phyloP scores from a whole-genome alignment of 2,797 vertebrate species.

The Holocentrus rufus region DNA sequence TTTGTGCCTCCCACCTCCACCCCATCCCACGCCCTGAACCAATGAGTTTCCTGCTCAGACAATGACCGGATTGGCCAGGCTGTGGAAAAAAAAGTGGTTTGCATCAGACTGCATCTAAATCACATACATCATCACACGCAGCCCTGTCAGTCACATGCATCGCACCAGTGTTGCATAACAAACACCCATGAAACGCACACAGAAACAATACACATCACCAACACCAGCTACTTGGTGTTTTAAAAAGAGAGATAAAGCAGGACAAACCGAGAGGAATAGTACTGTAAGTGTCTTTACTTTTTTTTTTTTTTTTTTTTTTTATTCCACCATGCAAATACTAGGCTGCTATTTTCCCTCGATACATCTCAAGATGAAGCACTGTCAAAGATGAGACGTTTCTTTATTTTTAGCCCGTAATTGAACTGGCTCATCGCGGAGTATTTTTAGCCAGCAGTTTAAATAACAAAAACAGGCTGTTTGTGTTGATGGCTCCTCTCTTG shows the following conservation, averaged over 20 bases:
- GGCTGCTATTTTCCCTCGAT: slow-evolving; percentile 32
- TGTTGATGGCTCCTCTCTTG: slow-evolving; percentile 41
- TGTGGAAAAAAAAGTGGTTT: slow-evolving; percentile 18
- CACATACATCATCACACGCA: slow-evolving; percentile 2
- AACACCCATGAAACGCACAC: background rate
- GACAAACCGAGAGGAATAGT: slow-evolving; percentile 42
- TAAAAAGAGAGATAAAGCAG: slow-evolving; percentile 33
- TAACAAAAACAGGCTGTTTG: slow-evolving; percentile 63
- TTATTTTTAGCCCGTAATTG: slow-evolving; percentile 72
- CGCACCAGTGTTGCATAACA: background rate
- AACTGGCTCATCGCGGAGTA: slow-evolving; percentile 61
- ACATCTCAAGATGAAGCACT: slow-evolving; percentile 52
- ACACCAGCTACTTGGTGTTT: slow-evolving; percentile 2
- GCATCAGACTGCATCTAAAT: slow-evolving; percentile 15
- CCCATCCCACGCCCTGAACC: slow-evolving; percentile 8
- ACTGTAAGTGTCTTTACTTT: slow-evolving; percentile 33
- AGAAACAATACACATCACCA: too few species aligned
- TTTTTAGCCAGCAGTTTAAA: slow-evolving; percentile 69
- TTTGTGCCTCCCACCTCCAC: slow-evolving; percentile 1
- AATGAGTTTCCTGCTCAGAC: slow-evolving; percentile 26
- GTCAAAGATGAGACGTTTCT: slow-evolving; percentile 59
- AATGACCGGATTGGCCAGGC: slow-evolving; percentile 36
- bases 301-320: slow-evolving; percentile 21
- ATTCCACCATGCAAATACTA: slow-evolving; percentile 42
- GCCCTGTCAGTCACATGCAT: slow-evolving; percentile 2